Percentiles rank a stretch among this genome's conserved stretches.
Conservation (phyloP, 35 echinoderm and acorn worm species). For the Ophiothrix spiculata region DNA sequence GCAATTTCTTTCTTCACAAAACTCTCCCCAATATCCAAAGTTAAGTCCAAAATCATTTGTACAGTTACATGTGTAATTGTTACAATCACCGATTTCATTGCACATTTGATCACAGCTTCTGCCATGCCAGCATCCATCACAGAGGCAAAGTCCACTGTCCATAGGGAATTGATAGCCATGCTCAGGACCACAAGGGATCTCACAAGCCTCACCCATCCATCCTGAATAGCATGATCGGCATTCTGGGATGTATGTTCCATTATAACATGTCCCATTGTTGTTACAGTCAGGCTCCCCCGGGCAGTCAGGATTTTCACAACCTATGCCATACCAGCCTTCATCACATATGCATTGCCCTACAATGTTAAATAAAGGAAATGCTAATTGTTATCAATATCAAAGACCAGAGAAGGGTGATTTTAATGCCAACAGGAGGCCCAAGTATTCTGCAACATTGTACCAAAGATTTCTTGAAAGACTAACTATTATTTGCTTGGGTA, state of each 20-base stretch:
- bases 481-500: too few species aligned
- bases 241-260: constrained; percentile 33
- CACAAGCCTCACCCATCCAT: constrained; percentile 90
- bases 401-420: too few species aligned
- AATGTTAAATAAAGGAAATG: too few species aligned
- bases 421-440: too few species aligned
- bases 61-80: constrained; percentile 17
- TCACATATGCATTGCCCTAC: constrained; percentile 67
- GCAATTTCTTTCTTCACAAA: constrained; percentile 55
- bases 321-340: constrained; percentile 66
- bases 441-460: too few species aligned
- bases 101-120: constrained; percentile 51
- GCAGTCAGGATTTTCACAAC: constrained; percentile 75
- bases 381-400: too few species aligned
- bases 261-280: constrained; percentile 55
- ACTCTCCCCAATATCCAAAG: constrained; percentile 56
- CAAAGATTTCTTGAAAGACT: too few species aligned
- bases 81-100: constrained; percentile 36
- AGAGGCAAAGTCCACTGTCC: constrained; percentile 77
- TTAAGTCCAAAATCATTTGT: constrained; percentile 33
- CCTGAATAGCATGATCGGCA: constrained; percentile 58
- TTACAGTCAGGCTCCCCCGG: constrained; percentile 89
- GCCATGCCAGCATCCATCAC: constrained; percentile 86
- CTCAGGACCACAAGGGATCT: constrained; percentile 66
- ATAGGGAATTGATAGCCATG: constrained; percentile 64